Evolutionary conservation across 2,113 vertebrate genomes (phyloP), one percentile per base, ranked within the genome.

Genomic region (Nothoprocta perdicaria): DNA sequence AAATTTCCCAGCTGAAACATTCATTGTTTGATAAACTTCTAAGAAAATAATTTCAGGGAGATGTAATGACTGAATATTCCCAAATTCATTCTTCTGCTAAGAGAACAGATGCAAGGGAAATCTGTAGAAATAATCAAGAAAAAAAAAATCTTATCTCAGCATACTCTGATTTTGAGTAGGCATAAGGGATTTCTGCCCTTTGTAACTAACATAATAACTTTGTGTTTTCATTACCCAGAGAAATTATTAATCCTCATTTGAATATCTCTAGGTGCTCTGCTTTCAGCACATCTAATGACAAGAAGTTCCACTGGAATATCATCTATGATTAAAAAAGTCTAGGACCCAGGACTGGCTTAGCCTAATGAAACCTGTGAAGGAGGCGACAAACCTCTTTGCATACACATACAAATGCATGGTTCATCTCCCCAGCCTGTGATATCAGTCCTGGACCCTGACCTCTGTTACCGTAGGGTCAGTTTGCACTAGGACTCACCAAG

Each of bases 41-140:
- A 83, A 89, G 85, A 71, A 89, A 92, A 80, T 83, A 86, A 83
- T 94, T 91, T 92, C 72, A 57, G 46, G 76, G 31, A 83, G 41
- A 82, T 67, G 24, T 57, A 88, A 83, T 65, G 80, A 74, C 52
- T 91, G 68, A 91, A 88, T 91, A 91, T 80, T 94, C 90, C 93
- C 92, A 86, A 89, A 88, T 75, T 80, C 80, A 74, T 90, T 88
- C 43, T 94, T 55, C 77, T 93, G 65, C 83, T 84, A 16, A 68
- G 80, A 53, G 65, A 95, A 80, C 85, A 84, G 77, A 88, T 95
- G 80, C 33, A 46, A 3, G 41, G 40, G 61, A 83, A 91, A 66
- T 17, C 46, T 8, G 91, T 73, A 46, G 77, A 85, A 63, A 92
- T 52, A 93, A 86, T 57, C 48, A 52, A 63, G 65, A 91, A 69